Percentiles rank a stretch among this genome's conserved stretches.
Conservation (phyloP, 2,113 vertebrate genomes). For the Passer montanus region DNA sequence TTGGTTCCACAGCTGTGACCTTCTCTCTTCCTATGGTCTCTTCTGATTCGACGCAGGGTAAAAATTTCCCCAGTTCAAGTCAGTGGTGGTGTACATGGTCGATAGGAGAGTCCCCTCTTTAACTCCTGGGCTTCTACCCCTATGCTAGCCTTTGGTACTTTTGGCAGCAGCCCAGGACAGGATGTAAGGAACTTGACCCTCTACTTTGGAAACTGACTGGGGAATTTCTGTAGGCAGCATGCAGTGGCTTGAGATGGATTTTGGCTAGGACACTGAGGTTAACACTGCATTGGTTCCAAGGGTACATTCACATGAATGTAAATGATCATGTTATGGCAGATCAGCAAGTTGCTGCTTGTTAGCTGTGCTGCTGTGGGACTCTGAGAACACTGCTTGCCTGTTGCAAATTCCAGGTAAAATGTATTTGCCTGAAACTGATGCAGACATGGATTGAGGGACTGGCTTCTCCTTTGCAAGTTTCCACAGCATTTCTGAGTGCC, state of each 20-base stretch:
- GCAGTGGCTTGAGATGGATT: conserved; percentile 53
- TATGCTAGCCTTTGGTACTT: background rate
- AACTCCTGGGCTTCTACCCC: background rate
- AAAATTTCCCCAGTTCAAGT: background rate
- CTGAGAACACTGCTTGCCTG: background rate
- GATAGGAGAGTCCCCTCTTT: background rate
- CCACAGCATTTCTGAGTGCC: rapidly evolving
- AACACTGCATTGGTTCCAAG: conserved; percentile 25
- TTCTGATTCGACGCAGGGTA: background rate
- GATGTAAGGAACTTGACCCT: conserved; percentile 60
- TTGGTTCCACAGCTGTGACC: background rate
- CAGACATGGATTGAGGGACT: background rate
- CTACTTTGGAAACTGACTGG: background rate
- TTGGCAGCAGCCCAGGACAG: conserved; percentile 49
- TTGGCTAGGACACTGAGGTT: conserved; percentile 55
- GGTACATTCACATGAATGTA: conserved; percentile 11
- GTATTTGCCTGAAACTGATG: background rate
- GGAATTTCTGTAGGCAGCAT: conserved; percentile 33
- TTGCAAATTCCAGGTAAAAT: background rate
- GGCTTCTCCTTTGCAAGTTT: background rate
- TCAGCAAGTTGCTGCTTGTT: conserved; percentile 38
- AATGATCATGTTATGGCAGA: conserved; percentile 45
- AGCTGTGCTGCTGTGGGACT: background rate
- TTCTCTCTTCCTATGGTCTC: background rate
- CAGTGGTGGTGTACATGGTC: background rate